Conservation (phyloP, 2,113 vertebrate species). For the Phrynosoma blainvillii region DNA sequence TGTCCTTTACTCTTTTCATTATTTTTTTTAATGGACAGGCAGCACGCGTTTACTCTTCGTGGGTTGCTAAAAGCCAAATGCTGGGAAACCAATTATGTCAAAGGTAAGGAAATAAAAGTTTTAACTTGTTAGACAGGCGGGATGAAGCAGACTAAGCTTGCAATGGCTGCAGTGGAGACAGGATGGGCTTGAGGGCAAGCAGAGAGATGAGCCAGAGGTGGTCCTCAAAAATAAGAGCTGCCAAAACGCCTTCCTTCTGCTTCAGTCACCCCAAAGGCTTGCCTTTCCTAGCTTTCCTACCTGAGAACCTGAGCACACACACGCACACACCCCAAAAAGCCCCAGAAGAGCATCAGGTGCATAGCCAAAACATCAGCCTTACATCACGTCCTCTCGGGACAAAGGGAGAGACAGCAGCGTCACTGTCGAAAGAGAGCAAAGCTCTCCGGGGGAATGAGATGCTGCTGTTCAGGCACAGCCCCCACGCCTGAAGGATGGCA, state of each 20-base stretch:
- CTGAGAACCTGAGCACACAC: too few species aligned
- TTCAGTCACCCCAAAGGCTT: background rate
- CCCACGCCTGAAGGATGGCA: background rate
- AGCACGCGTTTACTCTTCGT: too few species aligned
- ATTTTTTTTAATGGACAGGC: too few species aligned
- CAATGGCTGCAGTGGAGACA: too few species aligned
- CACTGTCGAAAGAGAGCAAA: background rate
- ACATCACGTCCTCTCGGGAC: background rate
- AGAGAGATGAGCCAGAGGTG: background rate
- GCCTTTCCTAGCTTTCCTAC: background rate
- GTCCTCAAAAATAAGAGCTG: too few species aligned
- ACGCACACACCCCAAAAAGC: fast-evolving
- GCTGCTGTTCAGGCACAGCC: background rate
- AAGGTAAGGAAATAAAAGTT: too few species aligned
- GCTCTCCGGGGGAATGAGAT: background rate
- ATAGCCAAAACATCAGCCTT: too few species aligned
- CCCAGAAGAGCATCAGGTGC: background rate
- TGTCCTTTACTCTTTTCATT: too few species aligned
- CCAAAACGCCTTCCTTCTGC: background rate
- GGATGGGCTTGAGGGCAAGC: fast-evolving
- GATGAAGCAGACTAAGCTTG: too few species aligned
- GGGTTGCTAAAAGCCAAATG: too few species aligned
- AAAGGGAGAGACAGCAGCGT: background rate
- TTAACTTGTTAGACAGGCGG: too few species aligned
- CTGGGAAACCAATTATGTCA: too few species aligned